phyloP scores from a whole-genome alignment of 2,113 vertebrate species.

The Aleadryas rufinucha region DNA sequence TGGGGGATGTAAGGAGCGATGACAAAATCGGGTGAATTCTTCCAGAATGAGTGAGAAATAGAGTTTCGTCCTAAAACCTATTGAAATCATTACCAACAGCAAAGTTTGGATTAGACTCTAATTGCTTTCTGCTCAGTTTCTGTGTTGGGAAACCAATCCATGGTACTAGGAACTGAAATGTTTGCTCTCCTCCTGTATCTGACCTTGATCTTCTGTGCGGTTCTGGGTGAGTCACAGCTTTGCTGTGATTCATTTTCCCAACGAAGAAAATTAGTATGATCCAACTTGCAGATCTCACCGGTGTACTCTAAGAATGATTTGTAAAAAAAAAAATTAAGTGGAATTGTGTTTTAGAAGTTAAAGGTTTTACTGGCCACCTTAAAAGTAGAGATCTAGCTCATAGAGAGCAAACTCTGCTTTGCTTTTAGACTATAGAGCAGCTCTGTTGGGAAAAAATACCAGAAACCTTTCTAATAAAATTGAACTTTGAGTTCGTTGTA shows the following conservation, averaged over 20 bases:
- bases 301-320: neutral
- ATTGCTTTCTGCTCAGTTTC: neutral
- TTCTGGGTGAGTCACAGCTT: neutral
- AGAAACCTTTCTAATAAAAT: neutral
- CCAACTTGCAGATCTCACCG: neutral
- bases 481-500: neutral
- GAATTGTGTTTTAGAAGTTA: neutral
- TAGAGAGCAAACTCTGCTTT: neutral
- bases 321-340: neutral
- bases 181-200: neutral
- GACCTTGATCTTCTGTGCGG: neutral
- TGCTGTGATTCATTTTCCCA: neutral
- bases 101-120: neutral
- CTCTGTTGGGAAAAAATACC: neutral
- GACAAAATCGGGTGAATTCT: neutral
- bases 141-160: neutral
- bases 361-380: neutral
- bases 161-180: neutral
- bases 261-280: neutral
- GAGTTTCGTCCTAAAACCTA: neutral
- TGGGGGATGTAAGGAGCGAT: neutral
- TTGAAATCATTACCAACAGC: accelerated
- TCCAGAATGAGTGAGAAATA: neutral
- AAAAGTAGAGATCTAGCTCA: neutral
- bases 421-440: neutral